Base-by-base conservation (phyloP, 2,888 invertebrate species). In the Eugnorisma glareosa region DNA sequence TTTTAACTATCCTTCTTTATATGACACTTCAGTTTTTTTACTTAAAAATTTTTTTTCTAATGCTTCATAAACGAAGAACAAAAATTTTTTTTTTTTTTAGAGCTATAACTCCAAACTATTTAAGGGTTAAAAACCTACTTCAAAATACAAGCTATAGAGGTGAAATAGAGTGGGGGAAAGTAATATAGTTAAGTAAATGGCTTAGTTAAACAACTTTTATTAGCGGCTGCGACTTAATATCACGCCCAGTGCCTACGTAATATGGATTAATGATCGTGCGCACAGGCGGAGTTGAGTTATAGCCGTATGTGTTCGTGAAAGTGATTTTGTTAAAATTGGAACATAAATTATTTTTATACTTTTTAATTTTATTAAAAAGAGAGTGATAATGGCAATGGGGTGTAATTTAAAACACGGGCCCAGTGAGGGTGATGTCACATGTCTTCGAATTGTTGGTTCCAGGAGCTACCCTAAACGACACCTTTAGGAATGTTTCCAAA, bases 171-270 rank as follows among this genome's bases (percentile, higher is more conserved):
- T 37, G 45, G 79, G 69, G 54, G 6, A 77, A 82, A 85, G 86
- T 82, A 83, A 86, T 86, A 78, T 79, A 75, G 51, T 86, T 69
- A 78, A 85, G 79, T 80, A 79, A 88, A 88, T 79, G 63, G 81
- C 82, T 78, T 74, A 77, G 79, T 87, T 83, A 81, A 68, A 82
- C 74, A 84, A 86, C 73, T 88, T 87, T 86, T 88, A 79, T 79
- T 84, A 80, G 69, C 43, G 66, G 21, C 67, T 67, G 67, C 13
- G 72, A 82, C 57, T 77, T 86, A 82, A 87, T 85, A 87, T 79
- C 68, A 82, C 77, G 67, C 76, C 73, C 70, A 28, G 67, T 69
- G 78, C 75, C 64, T 77, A 45, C 45, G 63, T 88, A 88, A 85
- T 83, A 76, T 64, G 75, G 79, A 87, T 81, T 86, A 84, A 86